Evolutionary conservation across 1,140 invertebrate genomes (phyloP), one percentile per base, ranked within the genome.

Genomic region (Andrena cerasifolii): DNA sequence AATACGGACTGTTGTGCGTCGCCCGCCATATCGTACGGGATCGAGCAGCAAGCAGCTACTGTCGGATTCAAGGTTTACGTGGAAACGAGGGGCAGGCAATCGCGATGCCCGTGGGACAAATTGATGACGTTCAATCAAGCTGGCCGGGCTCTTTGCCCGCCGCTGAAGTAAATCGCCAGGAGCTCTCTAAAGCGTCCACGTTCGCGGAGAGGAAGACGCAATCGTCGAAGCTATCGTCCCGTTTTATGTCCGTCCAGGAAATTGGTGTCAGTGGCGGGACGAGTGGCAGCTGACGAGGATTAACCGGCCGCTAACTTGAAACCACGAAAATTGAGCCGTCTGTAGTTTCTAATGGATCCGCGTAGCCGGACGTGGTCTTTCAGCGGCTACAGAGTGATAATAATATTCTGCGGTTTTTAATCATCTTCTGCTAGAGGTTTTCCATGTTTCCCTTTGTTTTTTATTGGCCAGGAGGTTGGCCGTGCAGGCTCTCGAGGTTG

Each of bases 221-320:
- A 56, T 56, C 6, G 54, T 56, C 54, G 54, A 28, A 18, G 54
- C 24, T 56, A 18, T 31, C 28, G 24, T 58, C 43, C 33, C 12
- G 54, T 53, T 77, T 67, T 58, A 75, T 21, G 63, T 36, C 51
- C 7, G n/a, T 45, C 10, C 26, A 61, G 54, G 66, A 77, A 70
- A 70, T 77, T 49, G 43, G 65, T 53, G 66, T 61, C 63, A 68
- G 26, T n/a, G 53, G 14, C 21, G 33, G 56, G 56, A 70, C 54
- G 24, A 59, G 66, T 43, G 24, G 5, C 54, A 70, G 54, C 54
- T 59, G 74, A 51, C 45, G 26, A 67, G 31, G 74, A 77, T 61
- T 70, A 40, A 77, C 62, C 16, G 12, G 21, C 43, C 45, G 21
- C 45, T 61, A 51, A 40, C 43, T n/a, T 43, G 54, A 40, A 66